Conservation (phyloP, 1,140 invertebrate genomes). For the Steinernema feltiae region DNA sequence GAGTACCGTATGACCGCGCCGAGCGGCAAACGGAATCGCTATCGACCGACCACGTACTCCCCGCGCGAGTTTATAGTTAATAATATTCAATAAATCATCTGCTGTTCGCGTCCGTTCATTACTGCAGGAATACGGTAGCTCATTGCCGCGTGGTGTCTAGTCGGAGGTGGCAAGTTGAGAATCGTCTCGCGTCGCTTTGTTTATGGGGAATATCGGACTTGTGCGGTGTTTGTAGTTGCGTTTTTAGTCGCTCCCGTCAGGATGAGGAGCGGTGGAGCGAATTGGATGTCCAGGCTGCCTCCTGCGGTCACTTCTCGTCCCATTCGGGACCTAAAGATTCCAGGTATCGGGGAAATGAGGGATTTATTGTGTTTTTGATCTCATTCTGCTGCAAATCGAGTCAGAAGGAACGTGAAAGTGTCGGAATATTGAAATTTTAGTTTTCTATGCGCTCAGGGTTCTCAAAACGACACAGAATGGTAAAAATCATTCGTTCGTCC, state of each 20-base stretch:
- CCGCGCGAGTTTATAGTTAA: constrained; percentile 1
- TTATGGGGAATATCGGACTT: not conserved
- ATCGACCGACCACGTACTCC: not conserved
- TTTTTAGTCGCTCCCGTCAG: not conserved
- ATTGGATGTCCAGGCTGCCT: not conserved
- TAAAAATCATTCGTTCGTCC: no score
- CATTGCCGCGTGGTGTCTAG: not conserved
- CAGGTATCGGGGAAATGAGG: not conserved
- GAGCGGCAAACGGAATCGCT: not conserved
- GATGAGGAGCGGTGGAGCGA: not conserved
- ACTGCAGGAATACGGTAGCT: not conserved
- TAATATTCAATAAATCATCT: not conserved
- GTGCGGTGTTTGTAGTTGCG: not conserved
- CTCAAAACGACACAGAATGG: no score
- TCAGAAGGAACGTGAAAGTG: no score
- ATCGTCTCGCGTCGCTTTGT: no score
- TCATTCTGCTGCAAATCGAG: no score
- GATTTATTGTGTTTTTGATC: not conserved
- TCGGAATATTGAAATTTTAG: no score
- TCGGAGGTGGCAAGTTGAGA: not conserved
- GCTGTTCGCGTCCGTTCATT: not conserved
- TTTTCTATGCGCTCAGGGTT: no score
- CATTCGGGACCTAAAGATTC: not conserved
- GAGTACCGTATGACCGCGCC: constrained; percentile 26
- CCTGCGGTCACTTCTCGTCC: not conserved